Conservation (phyloP, 2,113 vertebrate genomes). For the Gambusia holbrooki region DNA sequence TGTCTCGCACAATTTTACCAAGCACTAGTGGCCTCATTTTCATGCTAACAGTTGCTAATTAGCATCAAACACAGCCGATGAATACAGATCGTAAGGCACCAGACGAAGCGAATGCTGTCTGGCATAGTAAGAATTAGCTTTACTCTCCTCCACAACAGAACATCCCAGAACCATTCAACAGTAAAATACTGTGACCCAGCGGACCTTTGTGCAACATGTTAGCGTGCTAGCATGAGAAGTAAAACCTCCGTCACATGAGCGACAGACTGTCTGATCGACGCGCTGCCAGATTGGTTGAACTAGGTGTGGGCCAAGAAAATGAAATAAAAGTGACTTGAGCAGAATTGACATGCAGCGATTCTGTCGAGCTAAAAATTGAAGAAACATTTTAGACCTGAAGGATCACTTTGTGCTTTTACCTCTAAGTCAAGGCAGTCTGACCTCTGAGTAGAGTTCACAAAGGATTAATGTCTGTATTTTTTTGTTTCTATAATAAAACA, state of each 20-base stretch:
- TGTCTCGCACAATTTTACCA: background rate
- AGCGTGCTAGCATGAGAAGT: background rate
- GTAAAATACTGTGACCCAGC: background rate
- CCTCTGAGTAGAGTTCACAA: background rate
- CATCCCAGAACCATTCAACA: background rate
- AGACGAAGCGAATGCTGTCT: background rate
- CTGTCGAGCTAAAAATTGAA: too few relatives aligned
- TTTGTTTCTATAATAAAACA: background rate
- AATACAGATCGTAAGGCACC: background rate
- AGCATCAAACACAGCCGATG: background rate
- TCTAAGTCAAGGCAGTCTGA: background rate
- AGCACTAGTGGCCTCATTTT: background rate
- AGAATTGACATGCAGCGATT: too few relatives aligned
- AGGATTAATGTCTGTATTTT: background rate
- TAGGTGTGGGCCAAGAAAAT: background rate
- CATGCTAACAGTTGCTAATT: conserved; percentile 7
- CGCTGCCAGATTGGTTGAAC: background rate
- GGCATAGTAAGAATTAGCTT: background rate
- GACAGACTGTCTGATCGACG: background rate
- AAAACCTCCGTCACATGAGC: background rate
- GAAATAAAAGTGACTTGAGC: too few relatives aligned
- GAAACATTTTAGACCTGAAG: too few relatives aligned
- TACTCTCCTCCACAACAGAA: background rate
- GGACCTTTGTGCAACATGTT: background rate
- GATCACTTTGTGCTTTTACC: too few relatives aligned